A percentile compares a stretch with the other conserved stretches of the same genome.
Conservation (phyloP, 2,888 invertebrate species). For the Dolichopus griseipennis region DNA sequence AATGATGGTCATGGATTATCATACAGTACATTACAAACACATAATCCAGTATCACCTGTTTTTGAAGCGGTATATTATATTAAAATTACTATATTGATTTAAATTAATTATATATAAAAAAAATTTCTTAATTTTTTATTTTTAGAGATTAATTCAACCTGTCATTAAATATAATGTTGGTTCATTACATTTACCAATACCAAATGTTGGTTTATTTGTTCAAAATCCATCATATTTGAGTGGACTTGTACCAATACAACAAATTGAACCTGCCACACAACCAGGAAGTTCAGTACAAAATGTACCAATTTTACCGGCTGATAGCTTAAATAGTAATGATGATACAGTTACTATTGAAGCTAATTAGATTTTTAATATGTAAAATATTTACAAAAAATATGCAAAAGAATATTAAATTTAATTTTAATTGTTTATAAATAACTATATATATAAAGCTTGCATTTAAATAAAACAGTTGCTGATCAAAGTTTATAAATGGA, state of each 20-base stretch:
- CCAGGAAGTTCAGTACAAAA: not conserved
- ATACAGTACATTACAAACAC: not conserved
- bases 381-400: too few species aligned
- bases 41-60: not conserved
- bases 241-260: not conserved
- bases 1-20: not conserved
- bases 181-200: not conserved
- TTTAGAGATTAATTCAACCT: not conserved
- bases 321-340: not conserved
- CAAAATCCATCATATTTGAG: not conserved
- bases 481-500: too few species aligned
- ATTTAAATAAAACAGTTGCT: too few species aligned
- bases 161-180: not conserved
- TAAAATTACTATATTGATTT: too few species aligned
- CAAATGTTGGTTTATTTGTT: not conserved
- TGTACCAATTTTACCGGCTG: not conserved
- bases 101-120: too few species aligned
- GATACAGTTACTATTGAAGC: conserved; percentile 2
- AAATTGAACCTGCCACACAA: not conserved
- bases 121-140: too few species aligned
- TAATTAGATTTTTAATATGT: not conserved
- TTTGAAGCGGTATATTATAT: not conserved
- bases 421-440: too few species aligned
- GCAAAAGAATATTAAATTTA: too few species aligned
- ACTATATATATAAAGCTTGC: too few species aligned